Evolutionary conservation across 2,888 invertebrate genomes (phyloP).

Genomic region (Dicranocentrus wangi): DNA sequence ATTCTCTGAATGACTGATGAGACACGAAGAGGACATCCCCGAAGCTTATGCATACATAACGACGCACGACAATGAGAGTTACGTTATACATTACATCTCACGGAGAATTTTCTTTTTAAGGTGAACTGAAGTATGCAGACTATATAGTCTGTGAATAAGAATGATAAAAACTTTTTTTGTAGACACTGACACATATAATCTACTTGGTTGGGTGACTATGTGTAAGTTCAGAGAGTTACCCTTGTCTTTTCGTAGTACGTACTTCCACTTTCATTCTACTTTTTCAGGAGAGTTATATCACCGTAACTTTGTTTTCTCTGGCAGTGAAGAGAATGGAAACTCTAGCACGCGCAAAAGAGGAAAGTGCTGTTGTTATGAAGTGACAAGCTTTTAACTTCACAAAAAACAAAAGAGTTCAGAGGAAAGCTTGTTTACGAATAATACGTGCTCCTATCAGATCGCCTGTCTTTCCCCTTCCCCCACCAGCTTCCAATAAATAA

Average conservation of each 20-base stretch:
- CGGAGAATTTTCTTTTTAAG: no score
- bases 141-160: constrained; percentile 15
- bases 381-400: constrained; percentile 62
- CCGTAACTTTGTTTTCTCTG: constrained; percentile 48
- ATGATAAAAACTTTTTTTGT: constrained; percentile 41
- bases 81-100: no score
- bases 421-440: constrained; percentile 56
- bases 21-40: constrained; percentile 44
- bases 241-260: constrained; percentile 4
- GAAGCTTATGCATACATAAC: constrained; percentile 41
- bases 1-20: constrained; percentile 51
- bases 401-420: constrained; percentile 49
- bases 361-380: constrained; percentile 54
- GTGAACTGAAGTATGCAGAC: no score
- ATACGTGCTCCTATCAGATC: constrained; percentile 62
- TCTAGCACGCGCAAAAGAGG: constrained; percentile 12
- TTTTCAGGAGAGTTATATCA: constrained; percentile 35
- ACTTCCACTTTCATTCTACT: constrained; percentile 14
- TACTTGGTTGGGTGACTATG: constrained; percentile 17
- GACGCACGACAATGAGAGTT: constrained; percentile 27
- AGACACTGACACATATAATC: constrained; percentile 58
- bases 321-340: background rate
- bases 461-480: constrained; percentile 24
- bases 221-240: background rate
- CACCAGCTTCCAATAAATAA: constrained; percentile 13